phyloP scores from a whole-genome alignment of 2,113 vertebrate genomes.

The Varanus komodoensis region DNA sequence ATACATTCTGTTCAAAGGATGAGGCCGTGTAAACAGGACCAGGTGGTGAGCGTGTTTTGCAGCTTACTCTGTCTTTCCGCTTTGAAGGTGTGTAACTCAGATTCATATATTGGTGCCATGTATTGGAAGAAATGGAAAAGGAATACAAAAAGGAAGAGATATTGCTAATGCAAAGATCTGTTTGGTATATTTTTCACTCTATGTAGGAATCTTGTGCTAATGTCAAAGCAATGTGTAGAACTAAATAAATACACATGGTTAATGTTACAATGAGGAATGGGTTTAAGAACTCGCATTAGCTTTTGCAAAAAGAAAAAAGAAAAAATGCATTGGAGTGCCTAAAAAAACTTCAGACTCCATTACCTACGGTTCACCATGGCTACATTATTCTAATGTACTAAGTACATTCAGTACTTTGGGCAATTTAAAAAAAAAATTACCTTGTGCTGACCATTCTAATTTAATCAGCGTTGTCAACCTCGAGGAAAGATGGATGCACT shows the following conservation, averaged over 20 bases:
- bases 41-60: neutral
- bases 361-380: neutral
- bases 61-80: neutral
- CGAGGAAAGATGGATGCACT: slow-evolving; percentile 51
- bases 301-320: neutral
- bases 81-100: slow-evolving; percentile 21
- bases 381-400: slow-evolving; percentile 21
- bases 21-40: slow-evolving; percentile 1
- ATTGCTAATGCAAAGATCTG: slow-evolving; percentile 29
- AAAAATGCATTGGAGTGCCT: neutral
- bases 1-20: neutral
- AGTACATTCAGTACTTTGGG: neutral
- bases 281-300: neutral
- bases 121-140: slow-evolving; percentile 6
- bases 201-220: neutral
- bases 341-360: slow-evolving; percentile 2
- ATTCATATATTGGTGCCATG: neutral
- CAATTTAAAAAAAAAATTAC: slow-evolving; percentile 1
- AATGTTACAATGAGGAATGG: neutral
- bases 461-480: slow-evolving; percentile 29
- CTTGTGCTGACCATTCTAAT: slow-evolving; percentile 30
- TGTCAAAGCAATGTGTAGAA: neutral
- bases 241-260: neutral
- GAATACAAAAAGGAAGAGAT: neutral
- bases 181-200: neutral